Evolutionary conservation across 1,140 invertebrate genomes (phyloP), one percentile per base, ranked within the genome.

Genomic region (Arion vulgaris): DNA sequence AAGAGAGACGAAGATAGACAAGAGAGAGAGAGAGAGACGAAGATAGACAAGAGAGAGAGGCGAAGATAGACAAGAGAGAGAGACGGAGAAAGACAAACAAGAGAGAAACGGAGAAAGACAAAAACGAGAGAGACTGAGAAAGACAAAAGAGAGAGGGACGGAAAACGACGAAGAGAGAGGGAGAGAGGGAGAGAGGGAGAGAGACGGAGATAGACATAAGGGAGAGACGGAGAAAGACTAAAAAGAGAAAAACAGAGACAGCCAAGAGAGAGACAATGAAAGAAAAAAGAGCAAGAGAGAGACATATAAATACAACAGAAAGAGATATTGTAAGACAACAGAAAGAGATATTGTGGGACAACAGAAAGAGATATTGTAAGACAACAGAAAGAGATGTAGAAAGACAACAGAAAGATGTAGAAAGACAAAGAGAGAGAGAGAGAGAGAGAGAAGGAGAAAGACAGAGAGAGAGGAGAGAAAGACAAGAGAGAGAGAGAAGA

Each of bases 231-330:
- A 23, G 26, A 23, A 62, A 23, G 26, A 7, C 11, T 13, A 62
- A 23, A n/a, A 23, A 62, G 57, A 62, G 57, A 62, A 23, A 62
- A 23, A n/a, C 13, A 62, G 57, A 62, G 57, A 62, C 4, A n/a
- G 26, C 11, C 5, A 62, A 23, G 26, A n/a, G 26, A n/a, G 26
- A n/a, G 26, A 62, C 13, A 62, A 23, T 5, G 57, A n/a, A n/a
- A n/a, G n/a, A 32, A 72, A 32, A 72, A 15, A 72, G 69, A 72
- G 69, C 17, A 7, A 34, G 69, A 72, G 69, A 72, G 69, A 72
- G 69, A 36, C 9, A 34, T 15, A 72, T n/a, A n/a, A n/a, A n/a
- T n/a, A n/a, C 9, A 7, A 34, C 17, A 72, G 69, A 62, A 5
- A 62, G 57, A 62, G 26, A 5, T 13, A 62, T 9, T n/a, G n/a